Percentiles rank a stretch among this genome's conserved stretches.
Conservation (phyloP, 1,140 invertebrate species). For the Orchesella cincta region DNA sequence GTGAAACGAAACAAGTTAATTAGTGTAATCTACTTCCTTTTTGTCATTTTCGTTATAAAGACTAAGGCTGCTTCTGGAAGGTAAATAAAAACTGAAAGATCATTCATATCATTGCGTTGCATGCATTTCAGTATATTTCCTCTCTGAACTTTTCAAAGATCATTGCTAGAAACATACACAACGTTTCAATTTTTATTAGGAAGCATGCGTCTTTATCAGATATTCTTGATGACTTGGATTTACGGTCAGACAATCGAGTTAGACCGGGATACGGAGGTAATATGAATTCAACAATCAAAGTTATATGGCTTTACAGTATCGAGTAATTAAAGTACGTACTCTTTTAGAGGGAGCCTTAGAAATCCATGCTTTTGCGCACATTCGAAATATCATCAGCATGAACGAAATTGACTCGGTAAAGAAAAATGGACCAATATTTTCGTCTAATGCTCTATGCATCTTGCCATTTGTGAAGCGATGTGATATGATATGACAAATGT, state of each 20-base stretch:
- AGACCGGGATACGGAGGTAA: slow-evolving; percentile 28
- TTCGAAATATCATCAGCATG: slow-evolving; percentile 24
- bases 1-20: too few species aligned
- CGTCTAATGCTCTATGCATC: not conserved
- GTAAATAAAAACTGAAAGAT: too few species aligned
- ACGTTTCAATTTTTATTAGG: too few species aligned
- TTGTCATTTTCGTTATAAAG: too few species aligned
- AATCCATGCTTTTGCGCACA: not conserved
- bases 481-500: not conserved
- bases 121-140: too few species aligned
- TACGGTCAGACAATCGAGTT: slow-evolving; percentile 31
- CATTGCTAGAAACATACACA: too few species aligned
- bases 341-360: slow-evolving; percentile 26
- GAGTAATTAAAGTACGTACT: not conserved
- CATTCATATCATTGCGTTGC: too few species aligned
- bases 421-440: not conserved
- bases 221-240: slow-evolving; percentile 27
- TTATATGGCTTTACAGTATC: not conserved
- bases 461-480: not conserved
- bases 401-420: slow-evolving; percentile 35
- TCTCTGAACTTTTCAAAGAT: too few species aligned
- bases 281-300: not conserved
- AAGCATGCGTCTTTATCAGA: not conserved
- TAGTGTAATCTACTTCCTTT: too few species aligned
- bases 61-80: too few species aligned